Base-by-base conservation (phyloP, 2,113 vertebrate species). In the Ailuropoda melanoleuca region DNA sequence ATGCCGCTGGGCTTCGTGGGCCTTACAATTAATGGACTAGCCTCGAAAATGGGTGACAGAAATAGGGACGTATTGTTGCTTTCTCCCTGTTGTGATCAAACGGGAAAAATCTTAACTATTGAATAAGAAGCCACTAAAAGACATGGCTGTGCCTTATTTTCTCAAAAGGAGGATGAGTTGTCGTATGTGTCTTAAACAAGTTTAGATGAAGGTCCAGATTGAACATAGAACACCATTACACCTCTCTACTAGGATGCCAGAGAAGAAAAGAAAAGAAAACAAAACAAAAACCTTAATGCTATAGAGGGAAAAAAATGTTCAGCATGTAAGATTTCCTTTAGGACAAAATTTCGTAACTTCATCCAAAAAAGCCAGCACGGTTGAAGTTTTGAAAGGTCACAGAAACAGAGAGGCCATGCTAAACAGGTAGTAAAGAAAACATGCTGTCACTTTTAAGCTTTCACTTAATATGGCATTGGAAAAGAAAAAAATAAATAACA, bases 161-260 rank as follows among this genome's bases (percentile, higher is more conserved):
- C 98, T 97, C 98, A 98, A 98, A 98, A 99, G 98, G 98, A 98
- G 98, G 97, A 88, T 93, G 96, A 94, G 96, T 98, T 97, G 98
- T 98, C 98, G 98, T 98, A 99, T 98, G 98, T 98, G 98, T 98
- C 98, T 98, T 99, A 99, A 99, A 99, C 98, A 99, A 99, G 98
- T 99, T 99, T 99, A 99, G 98, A 98, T 98, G 99, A 99, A 98
- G 98, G 98, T 99, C 98, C 98, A 99, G 98, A 98, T 98, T 98
- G 98, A 99, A 99, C 98, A 98, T 98, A 99, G 96, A 99, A 98
- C 98, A 98, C 99, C 96, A 98, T 99, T 98, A 98, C 98, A 98
- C 98, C 43, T 97, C 91, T 98, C 91, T 97, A 87, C 72, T 78
- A 48, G 58, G 96, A 75, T 15, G 19, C 1, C 53, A 48, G 64